Conservation (phyloP, 2,797 vertebrate genomes). For the Manis crassicaudata region DNA sequence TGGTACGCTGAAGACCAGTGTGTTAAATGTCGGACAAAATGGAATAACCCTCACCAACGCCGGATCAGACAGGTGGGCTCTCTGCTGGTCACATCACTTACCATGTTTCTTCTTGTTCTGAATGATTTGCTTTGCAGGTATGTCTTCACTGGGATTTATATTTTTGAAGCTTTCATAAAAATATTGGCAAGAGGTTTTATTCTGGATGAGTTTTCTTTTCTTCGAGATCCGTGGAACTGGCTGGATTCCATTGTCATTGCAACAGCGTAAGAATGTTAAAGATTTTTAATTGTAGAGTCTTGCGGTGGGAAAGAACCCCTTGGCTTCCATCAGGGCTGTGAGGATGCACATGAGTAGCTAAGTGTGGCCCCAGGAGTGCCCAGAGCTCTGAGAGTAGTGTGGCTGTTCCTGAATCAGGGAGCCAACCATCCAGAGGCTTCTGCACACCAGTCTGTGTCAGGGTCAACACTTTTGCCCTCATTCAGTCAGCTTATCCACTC, state of each 20-base stretch:
- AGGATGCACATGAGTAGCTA: neutral
- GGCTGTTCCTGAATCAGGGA: neutral
- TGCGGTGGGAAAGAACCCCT: neutral
- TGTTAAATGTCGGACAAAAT: neutral
- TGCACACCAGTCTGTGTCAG: neutral
- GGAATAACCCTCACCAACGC: neutral
- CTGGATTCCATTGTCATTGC: conserved; percentile 93
- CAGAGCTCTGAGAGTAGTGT: neutral
- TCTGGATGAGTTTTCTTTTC: conserved; percentile 93
- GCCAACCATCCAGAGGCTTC: neutral
- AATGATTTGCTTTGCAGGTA: conserved; percentile 85
- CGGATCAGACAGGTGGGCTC: neutral
- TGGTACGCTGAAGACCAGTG: neutral
- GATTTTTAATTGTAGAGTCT: neutral
- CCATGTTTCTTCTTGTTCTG: conserved; percentile 66
- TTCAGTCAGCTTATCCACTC: neutral
- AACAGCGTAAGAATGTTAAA: conserved; percentile 91
- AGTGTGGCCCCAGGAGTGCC: neutral
- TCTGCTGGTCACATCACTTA: conserved; percentile 35
- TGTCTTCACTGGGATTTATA: conserved; percentile 94
- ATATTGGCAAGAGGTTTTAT: conserved; percentile 96
- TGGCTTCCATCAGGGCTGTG: neutral
- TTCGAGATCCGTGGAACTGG: conserved; percentile 98
- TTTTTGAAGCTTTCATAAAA: conserved; percentile 94
- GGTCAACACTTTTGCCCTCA: neutral